Base-by-base conservation (phyloP, 1,140 invertebrate genomes). In the Catajapyx aquilonaris region DNA sequence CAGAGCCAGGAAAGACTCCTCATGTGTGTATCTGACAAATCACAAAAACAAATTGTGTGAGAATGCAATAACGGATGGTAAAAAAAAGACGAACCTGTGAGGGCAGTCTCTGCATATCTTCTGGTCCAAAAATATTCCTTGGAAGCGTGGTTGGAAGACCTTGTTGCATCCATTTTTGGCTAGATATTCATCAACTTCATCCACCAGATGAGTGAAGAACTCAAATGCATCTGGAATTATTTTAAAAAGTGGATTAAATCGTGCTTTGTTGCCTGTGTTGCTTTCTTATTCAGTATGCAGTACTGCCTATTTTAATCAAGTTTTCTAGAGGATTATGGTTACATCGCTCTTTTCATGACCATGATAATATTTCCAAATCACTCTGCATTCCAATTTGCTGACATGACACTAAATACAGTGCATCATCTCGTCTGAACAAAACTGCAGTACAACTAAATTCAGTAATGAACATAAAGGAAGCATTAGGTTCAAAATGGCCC, bases 31-130 rank as follows among this genome's bases (percentile, higher is more conserved):
- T 46, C 65, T 60, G 40, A 18, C 36, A 40, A 25, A 38, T 7
- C 7, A 28, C 13, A 28, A 7, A 28, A 28, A 28, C 7, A 7
- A 28, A n/a, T 70, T 65, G 38, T 64, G 51, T 40, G 65, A 61
- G 49, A 68, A 70, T 46, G 64, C 60, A 39, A 18, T 36, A 40
- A 25, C 37, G 23, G 13, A 28, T 28, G 13, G 7, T 9, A 28
- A 28, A 28, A 7, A 28, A 11, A 21, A 9, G 19, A 33, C 40
- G 38, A 35, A 54, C 51, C 52, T 47, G 46, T 70, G 68, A n/a
- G 67, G 67, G 53, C 68, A 71, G 36, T 65, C 68, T 47, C 66
- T 62, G 42, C 69, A 71, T 32, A 71, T 68, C 49, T 67, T 70
- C 47, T 71, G 68, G 49, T 69, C 65, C 34, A 64, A 66, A 51